A percentile compares a stretch with the other conserved stretches of the same genome.
Evolutionary conservation across 2,113 vertebrate species (phyloP).

Genomic region (Triplophysa rosa): DNA sequence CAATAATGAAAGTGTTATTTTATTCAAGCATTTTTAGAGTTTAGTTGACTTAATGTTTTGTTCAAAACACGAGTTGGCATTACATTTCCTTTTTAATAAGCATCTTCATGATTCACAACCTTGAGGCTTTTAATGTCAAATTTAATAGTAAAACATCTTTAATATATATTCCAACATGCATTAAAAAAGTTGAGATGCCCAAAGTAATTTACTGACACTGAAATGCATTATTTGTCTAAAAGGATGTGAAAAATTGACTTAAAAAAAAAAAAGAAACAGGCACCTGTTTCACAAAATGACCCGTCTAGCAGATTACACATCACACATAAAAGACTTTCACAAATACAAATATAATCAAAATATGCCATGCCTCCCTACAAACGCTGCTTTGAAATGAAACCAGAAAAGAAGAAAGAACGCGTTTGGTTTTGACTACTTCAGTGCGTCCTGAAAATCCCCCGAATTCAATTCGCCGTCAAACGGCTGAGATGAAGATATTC

Average conservation of each 20-base stretch:
- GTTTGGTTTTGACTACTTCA: conserved; percentile 48
- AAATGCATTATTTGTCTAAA: background rate
- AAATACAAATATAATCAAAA: conserved; percentile 16
- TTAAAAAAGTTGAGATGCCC: background rate
- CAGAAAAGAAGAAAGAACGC: conserved; percentile 39
- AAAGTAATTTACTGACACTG: background rate
- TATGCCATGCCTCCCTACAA: conserved; percentile 1
- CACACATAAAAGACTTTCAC: background rate
- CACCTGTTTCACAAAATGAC: background rate
- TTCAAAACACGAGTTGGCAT: too few species aligned
- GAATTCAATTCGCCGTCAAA: conserved; percentile 55
- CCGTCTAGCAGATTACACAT: background rate
- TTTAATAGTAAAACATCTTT: background rate
- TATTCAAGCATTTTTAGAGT: too few species aligned
- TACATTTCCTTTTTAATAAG: background rate
- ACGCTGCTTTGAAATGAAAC: conserved; percentile 46
- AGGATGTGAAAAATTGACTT: background rate
- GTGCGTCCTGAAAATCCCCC: conserved; percentile 46
- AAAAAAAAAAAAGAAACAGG: background rate
- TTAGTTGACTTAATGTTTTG: too few species aligned
- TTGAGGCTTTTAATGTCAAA: background rate
- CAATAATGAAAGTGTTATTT: too few species aligned
- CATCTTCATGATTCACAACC: background rate
- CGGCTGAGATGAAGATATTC: conserved; percentile 93
- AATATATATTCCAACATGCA: background rate